These are phyloP conservation scores for Cirrhinus molitorella DNA, from an alignment of 2,797 vertebrate species.

Conservation along the genomic window DNA sequence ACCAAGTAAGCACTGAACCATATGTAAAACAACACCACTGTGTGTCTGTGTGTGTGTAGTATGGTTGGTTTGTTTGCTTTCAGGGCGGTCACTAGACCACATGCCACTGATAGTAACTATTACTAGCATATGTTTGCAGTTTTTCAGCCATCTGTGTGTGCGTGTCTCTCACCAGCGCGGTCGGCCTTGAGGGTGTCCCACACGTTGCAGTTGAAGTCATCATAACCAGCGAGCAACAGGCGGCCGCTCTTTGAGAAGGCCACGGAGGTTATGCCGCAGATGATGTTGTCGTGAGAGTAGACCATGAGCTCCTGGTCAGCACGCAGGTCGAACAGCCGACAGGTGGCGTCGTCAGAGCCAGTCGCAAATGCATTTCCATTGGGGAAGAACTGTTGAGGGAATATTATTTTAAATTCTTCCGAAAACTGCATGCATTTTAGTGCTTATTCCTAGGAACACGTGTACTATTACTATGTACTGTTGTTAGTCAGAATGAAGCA, in stretches of 20 bases:
- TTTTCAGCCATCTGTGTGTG: background rate
- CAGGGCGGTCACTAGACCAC: background rate
- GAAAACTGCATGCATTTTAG: background rate
- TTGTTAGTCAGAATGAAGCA: background rate
- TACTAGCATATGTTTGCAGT: background rate
- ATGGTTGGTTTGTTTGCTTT: background rate
- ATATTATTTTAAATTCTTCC: conserved; percentile 5
- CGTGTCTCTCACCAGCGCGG: conserved; percentile 84
- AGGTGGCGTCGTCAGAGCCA: conserved; percentile 97
- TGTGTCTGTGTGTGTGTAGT: background rate
- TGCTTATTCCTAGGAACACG: background rate
- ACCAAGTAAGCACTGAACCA: background rate
- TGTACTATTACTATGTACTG: background rate
- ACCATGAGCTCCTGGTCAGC: conserved; percentile 99
- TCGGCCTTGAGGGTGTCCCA: conserved; percentile 99
- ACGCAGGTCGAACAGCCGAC: conserved; percentile 97
- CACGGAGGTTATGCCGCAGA: conserved; percentile 99
- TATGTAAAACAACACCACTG: background rate
- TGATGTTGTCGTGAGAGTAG: conserved; percentile 98
- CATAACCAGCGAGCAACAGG: conserved; percentile 96
- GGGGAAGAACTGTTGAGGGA: conserved; percentile 89
- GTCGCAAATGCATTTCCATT: conserved; percentile 99
- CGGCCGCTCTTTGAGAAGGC: conserved; percentile 99
- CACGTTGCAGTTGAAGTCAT: conserved; percentile 99
- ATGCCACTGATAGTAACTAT: background rate